Evolutionary conservation across 1,140 invertebrate species (phyloP), one percentile per base, ranked within the genome.

Genomic region (Drosophila tsacasi): DNA sequence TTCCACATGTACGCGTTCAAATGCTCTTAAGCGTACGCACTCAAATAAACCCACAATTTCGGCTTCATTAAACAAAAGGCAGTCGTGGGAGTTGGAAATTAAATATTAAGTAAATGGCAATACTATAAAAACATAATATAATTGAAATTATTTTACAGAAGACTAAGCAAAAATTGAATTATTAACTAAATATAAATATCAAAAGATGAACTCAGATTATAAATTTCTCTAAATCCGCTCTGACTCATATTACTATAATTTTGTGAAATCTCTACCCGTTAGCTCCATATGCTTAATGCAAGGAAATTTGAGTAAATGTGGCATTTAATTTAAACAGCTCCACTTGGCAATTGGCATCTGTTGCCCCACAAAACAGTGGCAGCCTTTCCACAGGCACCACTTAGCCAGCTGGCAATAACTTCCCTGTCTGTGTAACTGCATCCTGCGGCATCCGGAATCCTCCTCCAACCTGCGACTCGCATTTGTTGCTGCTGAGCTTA

Each of bases 11-110:
- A 81, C 85, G 72, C 81, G 50, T 60, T 44, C 47, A 79, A 42
- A 55, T 55, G 52, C 52, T 30, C 46, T n/a, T 27, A 69, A 12
- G 57, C 49, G 37, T 23, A 46, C 37, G 55, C 23, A 35, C 44
- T 39, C 15, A 47, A 30, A 65, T 9, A 62, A 49, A 65, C 52
- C 64, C 83, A 68, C 75, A 89, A 79, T 81, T 90, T 84, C 64
- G 62, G 85, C 85, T 89, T 90, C 85, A 89, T 89, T 84, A 62
- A 90, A 89, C 85, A 89, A 90, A 89, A 82, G 75, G 71, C 71
- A 66, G 58, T 27, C 7, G 27, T 13, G 27, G 6, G 4, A 21
- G 13, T 21, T 35, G 0, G 7, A 21, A 21, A 35, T 54, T 35
- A 35, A 32, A 12, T 32, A 32, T 32, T 32, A 32, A 32, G 12